These are phyloP conservation scores for Mythimna ferrago DNA, from an alignment of 2,888 invertebrate genomes.

Conservation along the genomic window DNA sequence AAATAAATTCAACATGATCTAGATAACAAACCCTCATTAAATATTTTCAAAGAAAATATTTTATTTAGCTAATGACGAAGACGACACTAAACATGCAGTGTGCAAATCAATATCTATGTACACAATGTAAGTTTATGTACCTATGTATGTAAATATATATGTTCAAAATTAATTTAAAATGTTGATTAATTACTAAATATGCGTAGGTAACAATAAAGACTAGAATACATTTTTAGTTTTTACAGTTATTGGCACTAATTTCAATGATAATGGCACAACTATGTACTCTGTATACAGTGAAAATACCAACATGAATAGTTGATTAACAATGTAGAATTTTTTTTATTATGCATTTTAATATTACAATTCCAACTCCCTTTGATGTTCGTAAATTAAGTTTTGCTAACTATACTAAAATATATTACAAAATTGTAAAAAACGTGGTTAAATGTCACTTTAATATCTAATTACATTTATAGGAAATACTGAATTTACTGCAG, in stretches of 20 bases:
- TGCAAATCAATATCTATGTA: conserved; percentile 86
- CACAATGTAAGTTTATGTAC: conserved; percentile 79
- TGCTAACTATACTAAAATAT: conserved; percentile 87
- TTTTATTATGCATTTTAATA: conserved; percentile 75
- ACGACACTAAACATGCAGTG: conserved; percentile 82
- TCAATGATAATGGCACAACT: conserved; percentile 88
- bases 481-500: conserved; percentile 86
- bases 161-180: conserved; percentile 87
- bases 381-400: conserved; percentile 81
- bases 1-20: conserved; percentile 71
- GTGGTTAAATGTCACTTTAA: conserved; percentile 79
- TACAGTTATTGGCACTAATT: conserved; percentile 91
- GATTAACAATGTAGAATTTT: conserved; percentile 54
- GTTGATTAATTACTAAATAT: conserved; percentile 89
- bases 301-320: conserved; percentile 71
- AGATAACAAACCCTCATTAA: conserved; percentile 73
- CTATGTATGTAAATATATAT: conserved; percentile 77
- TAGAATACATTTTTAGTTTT: conserved; percentile 89
- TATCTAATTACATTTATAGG: conserved; percentile 85
- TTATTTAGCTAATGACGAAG: conserved; percentile 71
- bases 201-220: conserved; percentile 90
- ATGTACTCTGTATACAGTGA: conserved; percentile 82
- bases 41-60: conserved; percentile 70
- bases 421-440: conserved; percentile 87
- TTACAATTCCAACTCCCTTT: conserved; percentile 78